Conservation (phyloP, 35 echinoderm and acorn worm genomes). For the Apostichopus californicus region DNA sequence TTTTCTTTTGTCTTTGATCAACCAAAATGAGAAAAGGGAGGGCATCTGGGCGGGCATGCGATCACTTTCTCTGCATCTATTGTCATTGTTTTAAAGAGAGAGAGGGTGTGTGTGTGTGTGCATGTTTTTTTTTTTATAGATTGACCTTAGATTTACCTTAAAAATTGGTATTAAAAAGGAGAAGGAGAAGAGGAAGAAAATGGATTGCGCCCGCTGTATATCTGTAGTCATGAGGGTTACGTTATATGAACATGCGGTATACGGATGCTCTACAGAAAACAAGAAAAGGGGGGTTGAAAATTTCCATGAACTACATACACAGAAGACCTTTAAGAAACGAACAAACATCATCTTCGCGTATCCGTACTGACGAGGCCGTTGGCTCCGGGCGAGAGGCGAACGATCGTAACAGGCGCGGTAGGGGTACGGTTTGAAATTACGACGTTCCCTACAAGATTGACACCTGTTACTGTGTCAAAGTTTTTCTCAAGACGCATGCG, state of each 20-base stretch:
- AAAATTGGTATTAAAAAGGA: too few relatives aligned
- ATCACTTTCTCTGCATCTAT: neutral
- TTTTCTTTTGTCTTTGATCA: neutral
- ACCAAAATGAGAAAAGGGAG: neutral
- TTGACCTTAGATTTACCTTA: too few relatives aligned
- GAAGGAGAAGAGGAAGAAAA: too few relatives aligned
- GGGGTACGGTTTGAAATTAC: conserved; percentile 29
- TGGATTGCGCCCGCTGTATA: too few relatives aligned
- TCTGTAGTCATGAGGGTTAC: too few relatives aligned
- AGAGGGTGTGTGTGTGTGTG: too few relatives aligned
- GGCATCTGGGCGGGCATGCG: conserved; percentile 10
- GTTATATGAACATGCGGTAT: too few relatives aligned
- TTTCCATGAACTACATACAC: neutral
- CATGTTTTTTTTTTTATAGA: too few relatives aligned
- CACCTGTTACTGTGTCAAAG: conserved; percentile 33
- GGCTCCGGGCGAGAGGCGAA: neutral
- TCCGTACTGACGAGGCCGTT: conserved; percentile 13
- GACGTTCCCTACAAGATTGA: neutral
- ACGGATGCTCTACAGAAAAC: too few relatives aligned
- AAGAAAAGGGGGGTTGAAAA: too few relatives aligned
- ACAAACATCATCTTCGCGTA: conserved; percentile 17
- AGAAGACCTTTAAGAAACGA: neutral
- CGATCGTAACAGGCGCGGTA: conserved; percentile 21
- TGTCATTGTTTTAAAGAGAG: too few relatives aligned
- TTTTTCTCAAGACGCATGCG: neutral